Evolutionary conservation across 2,888 invertebrate species (phyloP), one percentile per base, ranked within the genome.

Genomic region (Pilophorus perplexus): DNA sequence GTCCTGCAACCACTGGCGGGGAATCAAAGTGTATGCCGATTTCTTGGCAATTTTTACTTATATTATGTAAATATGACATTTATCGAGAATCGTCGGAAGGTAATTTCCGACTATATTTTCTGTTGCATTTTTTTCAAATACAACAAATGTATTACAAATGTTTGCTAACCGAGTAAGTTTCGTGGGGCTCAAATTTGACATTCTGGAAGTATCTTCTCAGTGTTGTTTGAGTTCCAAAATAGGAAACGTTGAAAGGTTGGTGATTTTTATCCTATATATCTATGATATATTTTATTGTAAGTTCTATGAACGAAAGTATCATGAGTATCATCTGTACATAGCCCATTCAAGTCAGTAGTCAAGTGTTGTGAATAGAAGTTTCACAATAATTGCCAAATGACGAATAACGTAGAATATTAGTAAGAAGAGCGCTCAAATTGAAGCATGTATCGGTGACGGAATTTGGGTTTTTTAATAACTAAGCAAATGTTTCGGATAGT

Each of bases 251-350:
- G 71, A 71, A 78, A 78, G 81, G 80, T 81, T 81, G 83, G 87
- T 87, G 85, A 85, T 84, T 84, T 84, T 89, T 84, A 86, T 88
- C 89, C 90, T 90, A 93, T 93, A 93, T 93, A 93, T 93, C 93
- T 90, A 92, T 93, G 93, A 93, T 93, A 93, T 93, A 92, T 92
- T 85, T 85, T 79, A 79, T 79, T 80, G 92, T 93, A 93, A 87
- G 93, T 93, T 93, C 93, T 90, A 88, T 93, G 93, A 93, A 93
- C 93, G 76, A 71, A 68, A n/a, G n/a, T n/a, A n/a, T n/a, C n/a
- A n/a, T n/a, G n/a, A n/a, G n/a, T n/a, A n/a, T n/a, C n/a, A n/a
- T n/a, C n/a, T n/a, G n/a, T n/a, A n/a, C n/a, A n/a, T n/a, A n/a
- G n/a, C n/a, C n/a, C n/a, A n/a, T n/a, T n/a, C n/a, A n/a, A n/a